Evolutionary conservation across 2,888 invertebrate species (phyloP).

Genomic region (Escarpia spicata): DNA sequence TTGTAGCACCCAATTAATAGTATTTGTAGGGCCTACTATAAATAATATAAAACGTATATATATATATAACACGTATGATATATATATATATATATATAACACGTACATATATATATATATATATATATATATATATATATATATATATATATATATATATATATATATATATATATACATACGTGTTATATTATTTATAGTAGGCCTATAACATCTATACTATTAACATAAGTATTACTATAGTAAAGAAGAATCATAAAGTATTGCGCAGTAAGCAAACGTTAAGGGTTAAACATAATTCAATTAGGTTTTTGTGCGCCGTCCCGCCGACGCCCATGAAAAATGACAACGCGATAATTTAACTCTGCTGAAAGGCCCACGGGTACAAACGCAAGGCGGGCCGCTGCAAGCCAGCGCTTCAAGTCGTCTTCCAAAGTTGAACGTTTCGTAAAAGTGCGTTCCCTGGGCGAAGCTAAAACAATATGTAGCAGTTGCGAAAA

Average conservation of each 20-base stretch:
- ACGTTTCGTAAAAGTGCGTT: neutral
- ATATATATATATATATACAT: constrained; percentile 14
- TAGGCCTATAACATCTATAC: neutral
- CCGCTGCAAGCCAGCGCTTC: neutral
- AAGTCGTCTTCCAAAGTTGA: neutral
- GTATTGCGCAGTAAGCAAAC: neutral
- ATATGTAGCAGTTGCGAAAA: neutral
- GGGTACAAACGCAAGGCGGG: neutral
- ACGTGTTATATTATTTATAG: neutral
- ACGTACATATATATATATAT: neutral
- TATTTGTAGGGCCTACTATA: neutral
- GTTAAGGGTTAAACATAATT: neutral
- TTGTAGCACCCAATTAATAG: neutral
- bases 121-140: neutral
- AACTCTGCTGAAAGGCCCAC: neutral
- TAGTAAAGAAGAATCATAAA: neutral
- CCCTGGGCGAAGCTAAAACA: neutral
- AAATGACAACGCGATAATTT: constrained; percentile 9
- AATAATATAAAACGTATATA: neutral
- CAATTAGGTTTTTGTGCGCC: neutral
- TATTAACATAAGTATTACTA: neutral
- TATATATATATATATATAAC: too few species aligned
- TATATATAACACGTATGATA: too few species aligned
- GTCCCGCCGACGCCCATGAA: neutral
- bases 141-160: neutral